Conservation (phyloP, 2,113 vertebrate species). For the Bubo scandiacus region DNA sequence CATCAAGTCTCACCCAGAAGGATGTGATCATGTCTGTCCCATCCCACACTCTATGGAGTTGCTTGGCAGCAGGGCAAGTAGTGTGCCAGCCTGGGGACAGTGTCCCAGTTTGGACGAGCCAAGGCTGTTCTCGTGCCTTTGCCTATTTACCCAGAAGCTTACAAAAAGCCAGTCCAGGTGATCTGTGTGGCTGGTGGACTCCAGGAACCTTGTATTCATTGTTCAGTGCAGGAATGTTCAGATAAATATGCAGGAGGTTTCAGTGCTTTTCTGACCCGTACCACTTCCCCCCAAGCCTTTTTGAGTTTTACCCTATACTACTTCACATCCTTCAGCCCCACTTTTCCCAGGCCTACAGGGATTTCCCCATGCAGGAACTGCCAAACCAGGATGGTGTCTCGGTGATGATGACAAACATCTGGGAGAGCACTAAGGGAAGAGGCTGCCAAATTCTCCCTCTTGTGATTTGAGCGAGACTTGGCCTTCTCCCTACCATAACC, state of each 20-base stretch:
- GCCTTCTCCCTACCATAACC: background rate
- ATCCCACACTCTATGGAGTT: background rate
- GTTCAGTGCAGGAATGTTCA: background rate
- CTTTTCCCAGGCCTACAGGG: background rate
- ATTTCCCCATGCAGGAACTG: background rate
- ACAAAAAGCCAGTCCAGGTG: background rate
- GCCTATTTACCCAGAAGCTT: background rate
- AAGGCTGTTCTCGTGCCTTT: background rate
- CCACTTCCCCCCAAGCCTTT: background rate
- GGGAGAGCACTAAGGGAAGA: background rate
- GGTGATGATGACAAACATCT: background rate
- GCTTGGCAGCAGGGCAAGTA: background rate
- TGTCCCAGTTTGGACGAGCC: background rate
- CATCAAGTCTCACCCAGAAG: background rate
- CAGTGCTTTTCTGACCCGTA: background rate
- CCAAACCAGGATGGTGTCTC: background rate
- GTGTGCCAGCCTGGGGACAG: background rate
- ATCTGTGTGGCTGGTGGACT: background rate
- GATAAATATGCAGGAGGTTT: background rate
- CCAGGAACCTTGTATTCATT: background rate
- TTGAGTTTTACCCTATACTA: background rate
- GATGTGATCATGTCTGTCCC: background rate
- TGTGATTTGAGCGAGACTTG: background rate
- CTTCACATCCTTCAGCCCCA: background rate
- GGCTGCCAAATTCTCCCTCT: background rate